Conservation (phyloP, 2,797 vertebrate species). For the Sebastolobus altivelis region DNA sequence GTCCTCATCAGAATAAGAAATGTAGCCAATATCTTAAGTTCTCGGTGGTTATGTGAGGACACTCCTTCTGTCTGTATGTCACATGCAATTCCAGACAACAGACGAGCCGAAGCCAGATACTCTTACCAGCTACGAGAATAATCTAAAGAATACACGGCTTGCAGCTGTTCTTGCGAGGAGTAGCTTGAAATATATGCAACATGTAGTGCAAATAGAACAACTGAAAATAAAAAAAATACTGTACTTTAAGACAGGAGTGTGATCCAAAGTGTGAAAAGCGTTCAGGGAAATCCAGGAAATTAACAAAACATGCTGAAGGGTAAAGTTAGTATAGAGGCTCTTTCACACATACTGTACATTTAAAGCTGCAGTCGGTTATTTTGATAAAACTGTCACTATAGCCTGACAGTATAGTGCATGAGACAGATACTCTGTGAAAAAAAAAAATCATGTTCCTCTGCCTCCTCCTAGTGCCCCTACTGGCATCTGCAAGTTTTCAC, state of each 20-base stretch:
- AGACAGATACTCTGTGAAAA: background rate
- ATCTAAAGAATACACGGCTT: background rate
- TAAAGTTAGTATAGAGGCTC: conserved; percentile 1
- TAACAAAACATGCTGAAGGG: background rate
- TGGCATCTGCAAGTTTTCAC: background rate
- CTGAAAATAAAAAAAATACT: background rate
- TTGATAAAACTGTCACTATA: background rate
- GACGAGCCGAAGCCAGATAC: background rate
- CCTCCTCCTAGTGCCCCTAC: background rate
- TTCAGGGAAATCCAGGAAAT: background rate
- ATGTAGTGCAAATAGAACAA: background rate
- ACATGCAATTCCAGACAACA: background rate
- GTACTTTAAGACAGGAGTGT: background rate
- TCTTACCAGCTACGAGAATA: background rate
- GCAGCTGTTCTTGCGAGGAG: background rate
- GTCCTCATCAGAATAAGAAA: background rate
- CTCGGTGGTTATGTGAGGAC: background rate
- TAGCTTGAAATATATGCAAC: background rate
- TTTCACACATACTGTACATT: conserved; percentile 55
- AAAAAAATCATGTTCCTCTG: background rate
- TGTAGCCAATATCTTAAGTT: background rate
- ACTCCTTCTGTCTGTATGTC: background rate
- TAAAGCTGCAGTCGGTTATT: too few species aligned
- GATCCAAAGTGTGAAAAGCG: background rate
- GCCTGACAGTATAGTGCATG: background rate